Base-by-base conservation (phyloP, 2,113 vertebrate genomes). In the Nothoprocta perdicaria region DNA sequence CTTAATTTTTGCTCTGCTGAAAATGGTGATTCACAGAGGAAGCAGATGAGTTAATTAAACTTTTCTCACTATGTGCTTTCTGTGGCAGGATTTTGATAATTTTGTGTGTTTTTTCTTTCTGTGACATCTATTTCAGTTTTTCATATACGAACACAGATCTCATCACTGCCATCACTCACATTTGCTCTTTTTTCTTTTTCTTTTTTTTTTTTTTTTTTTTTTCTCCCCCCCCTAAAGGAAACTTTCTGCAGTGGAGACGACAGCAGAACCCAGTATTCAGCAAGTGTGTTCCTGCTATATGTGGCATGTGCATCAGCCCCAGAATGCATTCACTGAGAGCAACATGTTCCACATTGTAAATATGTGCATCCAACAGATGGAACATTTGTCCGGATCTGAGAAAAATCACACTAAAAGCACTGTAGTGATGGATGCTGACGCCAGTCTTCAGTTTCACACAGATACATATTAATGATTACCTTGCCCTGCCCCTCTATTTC, bases 321-420 rank as follows among this genome's bases (percentile, higher is more conserved):
- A 82, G 80, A 81, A 75, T 24, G 78, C 33, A 88, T 77, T 72
- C 82, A 60, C 27, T 50, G 58, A 65, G 63, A 85, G 50, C 41
- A n/a, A 60, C 83, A 81, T 80, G 80, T 69, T 94, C 85, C 14
- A 19, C 68, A 71, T 40, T 67, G 71, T 91, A 79, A 79, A 11
- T 68, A 48, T 82, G 79, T 78, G 48, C 68, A 35, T 90, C 93
- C 78, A 79, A 80, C 80, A 95, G 80, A 89, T 73, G 90, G 78
- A 92, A 19, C 73, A 61, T 90, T 90, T 89, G 40, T 63, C 63
- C 84, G 46, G 58, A 50, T 81, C 63, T 23, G 27, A 58, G 48
- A 8, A 27, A n/a, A 41, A 81, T 18, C 33, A n/a, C 45, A 82
- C 31, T 33, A 67, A 85, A 73, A 85, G 67, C 86, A 81, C 22